Conservation (phyloP, 1,140 invertebrate genomes). For the Drosophila nigromelanica region DNA sequence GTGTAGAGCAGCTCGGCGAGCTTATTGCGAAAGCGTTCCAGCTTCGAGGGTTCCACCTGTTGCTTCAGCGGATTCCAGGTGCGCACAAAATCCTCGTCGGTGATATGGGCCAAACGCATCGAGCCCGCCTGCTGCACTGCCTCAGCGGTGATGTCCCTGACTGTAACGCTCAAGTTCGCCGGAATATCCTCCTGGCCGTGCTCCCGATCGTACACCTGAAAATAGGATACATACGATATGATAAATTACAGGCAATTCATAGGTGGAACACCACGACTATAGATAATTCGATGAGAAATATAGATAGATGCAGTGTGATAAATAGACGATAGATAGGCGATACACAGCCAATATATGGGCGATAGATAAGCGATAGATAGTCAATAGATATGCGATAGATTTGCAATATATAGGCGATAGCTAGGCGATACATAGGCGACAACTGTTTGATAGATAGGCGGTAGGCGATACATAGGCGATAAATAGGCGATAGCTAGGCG, state of each 20-base stretch:
- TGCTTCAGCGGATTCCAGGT: conserved; percentile 85
- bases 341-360: neutral
- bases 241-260: too few species aligned
- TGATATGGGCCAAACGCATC: conserved; percentile 87
- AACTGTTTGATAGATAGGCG: neutral
- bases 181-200: conserved; percentile 86
- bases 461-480: neutral
- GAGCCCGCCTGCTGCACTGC: conserved; percentile 89
- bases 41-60: conserved; percentile 84
- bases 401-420: too few species aligned
- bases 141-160: conserved; percentile 87
- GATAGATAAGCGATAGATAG: neutral
- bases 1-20: conserved; percentile 85
- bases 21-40: conserved; percentile 86
- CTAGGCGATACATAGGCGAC: neutral
- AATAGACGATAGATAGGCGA: neutral
- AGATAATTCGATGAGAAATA: too few species aligned
- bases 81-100: conserved; percentile 88
- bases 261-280: too few species aligned
- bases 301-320: too few species aligned
- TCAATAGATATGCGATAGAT: neutral
- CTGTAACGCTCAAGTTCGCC: conserved; percentile 86
- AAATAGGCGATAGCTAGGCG: neutral
- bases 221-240: neutral
- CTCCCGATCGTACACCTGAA: conserved; percentile 86